Conservation (phyloP, 2,888 invertebrate genomes). For the Dimorphilus gyrociliatus region DNA sequence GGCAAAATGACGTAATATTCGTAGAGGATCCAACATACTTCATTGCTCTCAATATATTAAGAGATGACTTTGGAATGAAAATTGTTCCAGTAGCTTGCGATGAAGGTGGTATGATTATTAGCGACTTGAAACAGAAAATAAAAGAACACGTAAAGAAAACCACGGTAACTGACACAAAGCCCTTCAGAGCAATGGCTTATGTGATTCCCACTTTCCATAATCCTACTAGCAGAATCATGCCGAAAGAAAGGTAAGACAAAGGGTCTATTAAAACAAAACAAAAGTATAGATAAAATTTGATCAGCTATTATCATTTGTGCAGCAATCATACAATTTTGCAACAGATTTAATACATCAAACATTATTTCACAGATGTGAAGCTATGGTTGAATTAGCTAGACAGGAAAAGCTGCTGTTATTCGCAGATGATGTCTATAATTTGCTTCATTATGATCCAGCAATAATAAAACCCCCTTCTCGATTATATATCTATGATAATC, state of each 20-base stretch:
- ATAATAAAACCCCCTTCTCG: too few relatives aligned
- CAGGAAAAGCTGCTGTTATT: constrained; percentile 38
- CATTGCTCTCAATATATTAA: constrained; percentile 44
- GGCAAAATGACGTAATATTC: constrained; percentile 44
- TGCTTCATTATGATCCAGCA: constrained; percentile 41
- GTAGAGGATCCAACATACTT: constrained; percentile 51
- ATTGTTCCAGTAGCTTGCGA: constrained; percentile 36
- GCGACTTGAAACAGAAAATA: not conserved
- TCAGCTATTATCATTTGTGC: too few relatives aligned
- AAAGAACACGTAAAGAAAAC: not conserved
- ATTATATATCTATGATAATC: too few relatives aligned
- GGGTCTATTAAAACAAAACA: too few relatives aligned
- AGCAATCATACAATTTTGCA: too few relatives aligned
- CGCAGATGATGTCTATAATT: constrained; percentile 50
- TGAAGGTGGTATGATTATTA: not conserved
- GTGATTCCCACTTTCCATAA: constrained; percentile 8
- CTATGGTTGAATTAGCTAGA: constrained; percentile 20
- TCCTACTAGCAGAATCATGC: constrained; percentile 2
- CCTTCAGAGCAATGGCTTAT: constrained; percentile 7
- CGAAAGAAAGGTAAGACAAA: too few relatives aligned
- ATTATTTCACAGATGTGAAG: constrained; percentile 17
- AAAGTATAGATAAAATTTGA: too few relatives aligned
- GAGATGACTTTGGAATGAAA: constrained; percentile 43
- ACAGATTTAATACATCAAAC: too few relatives aligned
- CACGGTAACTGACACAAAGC: not conserved